Percentiles rank a stretch among this genome's conserved stretches.
Evolutionary conservation across 30 jellyfish, hydroid and myxozoan species (phyloP).

Genomic region (Aurelia coerulea): DNA sequence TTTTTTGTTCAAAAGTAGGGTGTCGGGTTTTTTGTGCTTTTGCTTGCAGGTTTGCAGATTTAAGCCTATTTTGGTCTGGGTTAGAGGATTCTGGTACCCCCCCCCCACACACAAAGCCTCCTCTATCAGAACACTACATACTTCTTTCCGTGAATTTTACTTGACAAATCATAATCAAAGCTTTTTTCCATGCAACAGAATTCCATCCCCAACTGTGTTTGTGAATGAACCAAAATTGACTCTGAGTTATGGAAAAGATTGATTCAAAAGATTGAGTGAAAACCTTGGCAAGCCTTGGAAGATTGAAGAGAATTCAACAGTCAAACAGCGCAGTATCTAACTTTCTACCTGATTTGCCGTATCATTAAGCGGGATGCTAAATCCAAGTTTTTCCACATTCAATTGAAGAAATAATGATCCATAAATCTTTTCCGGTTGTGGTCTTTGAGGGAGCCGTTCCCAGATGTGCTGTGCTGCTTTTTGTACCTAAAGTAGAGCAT

Average conservation of each 20-base stretch:
- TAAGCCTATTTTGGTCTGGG: too few relatives aligned
- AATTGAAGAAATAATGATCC: slow-evolving; percentile 79
- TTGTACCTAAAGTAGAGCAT: slow-evolving; percentile 52
- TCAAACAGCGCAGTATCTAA: too few relatives aligned
- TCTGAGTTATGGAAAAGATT: background rate
- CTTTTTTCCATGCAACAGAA: background rate
- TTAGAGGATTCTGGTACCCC: too few relatives aligned
- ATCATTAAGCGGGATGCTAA: slow-evolving; percentile 85
- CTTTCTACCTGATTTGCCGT: slow-evolving; percentile 42
- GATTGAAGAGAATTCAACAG: too few relatives aligned
- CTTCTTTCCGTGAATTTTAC: too few relatives aligned
- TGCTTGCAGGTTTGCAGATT: too few relatives aligned
- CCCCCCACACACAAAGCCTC: too few relatives aligned
- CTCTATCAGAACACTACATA: too few relatives aligned
- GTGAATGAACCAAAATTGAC: background rate
- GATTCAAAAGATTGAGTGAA: too few relatives aligned
- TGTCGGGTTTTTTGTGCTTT: too few relatives aligned
- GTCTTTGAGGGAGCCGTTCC: slow-evolving; percentile 78
- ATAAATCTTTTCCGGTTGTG: slow-evolving; percentile 54
- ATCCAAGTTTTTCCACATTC: slow-evolving; percentile 77
- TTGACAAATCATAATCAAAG: too few relatives aligned
- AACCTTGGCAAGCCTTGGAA: background rate
- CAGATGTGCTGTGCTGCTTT: slow-evolving; percentile 80
- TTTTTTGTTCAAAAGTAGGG: too few relatives aligned
- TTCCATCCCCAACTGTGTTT: background rate